These are phyloP conservation scores for Isaurus tuberculatus DNA, from an alignment of 92 coral and sea anemone species.

Conservation along the genomic window DNA sequence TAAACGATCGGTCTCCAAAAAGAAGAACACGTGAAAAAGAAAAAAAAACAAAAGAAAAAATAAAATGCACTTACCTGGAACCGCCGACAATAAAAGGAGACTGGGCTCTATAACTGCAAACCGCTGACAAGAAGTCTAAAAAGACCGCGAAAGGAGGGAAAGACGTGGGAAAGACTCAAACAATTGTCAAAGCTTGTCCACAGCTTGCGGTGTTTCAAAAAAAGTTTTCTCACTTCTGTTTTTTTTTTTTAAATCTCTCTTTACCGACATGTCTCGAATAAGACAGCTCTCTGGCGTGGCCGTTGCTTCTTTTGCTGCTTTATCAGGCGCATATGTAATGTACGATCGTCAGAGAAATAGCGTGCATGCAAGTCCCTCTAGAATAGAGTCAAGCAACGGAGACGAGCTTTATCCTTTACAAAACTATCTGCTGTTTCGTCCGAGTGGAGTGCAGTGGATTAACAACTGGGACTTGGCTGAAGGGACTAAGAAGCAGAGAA, in stretches of 20 bases:
- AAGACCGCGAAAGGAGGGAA: neutral
- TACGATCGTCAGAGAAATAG: constrained; percentile 55
- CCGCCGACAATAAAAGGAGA: neutral
- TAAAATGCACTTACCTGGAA: too few relatives aligned
- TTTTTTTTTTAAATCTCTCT: too few relatives aligned
- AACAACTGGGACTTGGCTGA: constrained; percentile 86
- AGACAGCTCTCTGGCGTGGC: constrained; percentile 73
- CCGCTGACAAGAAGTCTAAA: constrained; percentile 25
- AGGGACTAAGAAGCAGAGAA: constrained; percentile 55
- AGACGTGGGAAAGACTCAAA: too few relatives aligned
- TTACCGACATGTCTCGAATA: constrained; percentile 62
- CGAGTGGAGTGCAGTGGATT: constrained; percentile 73
- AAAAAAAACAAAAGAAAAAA: too few relatives aligned
- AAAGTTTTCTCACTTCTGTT: too few relatives aligned
- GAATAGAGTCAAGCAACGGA: constrained; percentile 26
- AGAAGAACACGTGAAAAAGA: too few relatives aligned
- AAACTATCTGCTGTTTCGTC: constrained; percentile 65
- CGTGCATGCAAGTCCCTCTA: constrained; percentile 66
- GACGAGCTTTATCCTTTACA: constrained; percentile 61
- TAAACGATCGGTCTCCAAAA: too few relatives aligned
- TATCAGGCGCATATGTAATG: constrained; percentile 76
- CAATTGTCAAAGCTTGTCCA: too few relatives aligned
- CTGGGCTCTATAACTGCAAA: constrained; percentile 7
- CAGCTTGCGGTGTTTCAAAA: too few relatives aligned
- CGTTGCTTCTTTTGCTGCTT: constrained; percentile 73